Evolutionary conservation across 92 coral and sea anemone genomes (phyloP), one percentile per base, ranked within the genome.

Genomic region (Palythoa grandiflora): DNA sequence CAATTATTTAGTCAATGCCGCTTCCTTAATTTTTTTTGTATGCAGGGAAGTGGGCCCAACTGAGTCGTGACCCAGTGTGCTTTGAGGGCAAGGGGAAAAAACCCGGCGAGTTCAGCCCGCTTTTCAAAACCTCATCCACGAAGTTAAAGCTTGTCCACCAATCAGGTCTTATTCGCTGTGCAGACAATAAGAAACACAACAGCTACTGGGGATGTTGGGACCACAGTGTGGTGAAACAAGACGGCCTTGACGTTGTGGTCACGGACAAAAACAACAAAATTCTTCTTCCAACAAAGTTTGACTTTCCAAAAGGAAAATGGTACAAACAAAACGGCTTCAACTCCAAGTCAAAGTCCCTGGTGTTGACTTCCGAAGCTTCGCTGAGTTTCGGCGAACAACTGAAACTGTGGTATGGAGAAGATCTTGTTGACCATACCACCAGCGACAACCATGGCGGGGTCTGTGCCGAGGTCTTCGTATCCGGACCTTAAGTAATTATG

Each of bases 131-230:
- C 3, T 57, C 63, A 10, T 57, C 63, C 15, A 57, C 1, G 15
- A 57, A 57, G 63, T 11, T 57, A 2, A 73, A 73, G 5, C 78
- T 73, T 2, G 78, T 73, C 57, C 40, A 73, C 57, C 16, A 73
- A 73, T 39, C 54, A 3, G 78, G 78, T 2, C 40, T 0, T 54
- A 73, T 73, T 54, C 52, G 78, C 5, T 73, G 78, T 40, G 78
- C 52, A 9, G 40, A 39, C 55, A 50, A 73, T 28, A 40, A 3
- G 2, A 73, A 40, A 40, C 35, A 14, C 53, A 73, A 73, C 54
- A 73, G 78, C 53, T 12, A 73, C 10, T 73, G 78, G 78, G 78
- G 78, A 17, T 73, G 78, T 20, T 73, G 35, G 35, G 78, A 21
- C 16, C 53, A 73, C 21, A 9, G 9, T 2, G 17, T 20, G 1